Base-by-base conservation (phyloP, 2,113 vertebrate species). In the Vulpes vulpes region DNA sequence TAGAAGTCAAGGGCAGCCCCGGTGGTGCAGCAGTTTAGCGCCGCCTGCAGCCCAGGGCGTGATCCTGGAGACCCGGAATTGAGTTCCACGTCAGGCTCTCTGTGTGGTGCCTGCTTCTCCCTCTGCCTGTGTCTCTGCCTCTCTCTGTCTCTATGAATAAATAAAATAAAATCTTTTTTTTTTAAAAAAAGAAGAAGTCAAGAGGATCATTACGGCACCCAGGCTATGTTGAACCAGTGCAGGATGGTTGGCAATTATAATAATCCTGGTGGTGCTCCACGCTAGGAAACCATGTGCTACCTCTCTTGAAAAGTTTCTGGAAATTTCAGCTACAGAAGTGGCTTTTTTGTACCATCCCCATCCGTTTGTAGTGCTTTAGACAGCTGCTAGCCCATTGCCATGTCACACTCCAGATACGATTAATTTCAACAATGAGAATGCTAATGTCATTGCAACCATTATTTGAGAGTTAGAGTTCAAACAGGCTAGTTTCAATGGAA, bases 371-470 rank as follows among this genome's bases (percentile, higher is more conserved):
- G 95, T 94, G 94, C 97, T 97, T 96, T 97, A 94, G 95, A 96
- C 97, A 98, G 98, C 92, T 98, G 98, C 97, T 94, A 97, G 98
- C 94, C 97, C 95, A 97, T 97, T 98, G 98, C 96, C 93, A 60
- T 92, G 91, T 94, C 97, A 90, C 91, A 97, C 96, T 85, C 94
- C 98, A 98, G 98, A 97, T 94, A 97, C 60, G 98, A 97, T 94
- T 88, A 96, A 98, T 98, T 98, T 98, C 97, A 98, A 94, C 98
- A 98, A 97, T 90, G 89, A 74, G 14, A 43, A 27, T 67, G 85
- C 62, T 79, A 32, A 83, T 60, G 59, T 86, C 93, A 83, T 43
- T 81, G 57, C 65, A 57, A 81, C n/a, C 81, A 97, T 97, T 96
- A 90, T 97, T 97, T 92, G 79, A 93, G 98, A 95, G 88, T 98